Conservation (phyloP, 2,888 invertebrate genomes). For the Argyra leucocephala region DNA sequence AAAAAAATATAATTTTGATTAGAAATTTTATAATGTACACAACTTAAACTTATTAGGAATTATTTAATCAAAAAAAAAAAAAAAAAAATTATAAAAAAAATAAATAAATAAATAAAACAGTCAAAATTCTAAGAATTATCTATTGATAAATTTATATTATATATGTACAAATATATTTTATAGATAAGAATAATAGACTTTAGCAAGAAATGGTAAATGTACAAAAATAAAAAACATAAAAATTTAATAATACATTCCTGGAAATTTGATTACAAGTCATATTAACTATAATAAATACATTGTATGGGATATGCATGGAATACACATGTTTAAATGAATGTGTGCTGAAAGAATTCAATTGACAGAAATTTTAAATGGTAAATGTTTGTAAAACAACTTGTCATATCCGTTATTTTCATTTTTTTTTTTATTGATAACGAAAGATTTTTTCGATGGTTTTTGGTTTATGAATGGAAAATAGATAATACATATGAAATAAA, state of each 20-base stretch:
- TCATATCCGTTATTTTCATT: background rate
- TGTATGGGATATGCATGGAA: background rate
- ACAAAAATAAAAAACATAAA: background rate
- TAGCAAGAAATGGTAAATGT: background rate
- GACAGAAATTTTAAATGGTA: background rate
- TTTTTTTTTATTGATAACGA: background rate
- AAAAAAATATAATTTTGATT: constrained; percentile 15
- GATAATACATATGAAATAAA: background rate
- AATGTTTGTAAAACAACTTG: background rate
- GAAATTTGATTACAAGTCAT: background rate
- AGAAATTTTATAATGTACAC: background rate
- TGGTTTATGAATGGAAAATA: background rate
- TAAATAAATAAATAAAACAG: too few species aligned
- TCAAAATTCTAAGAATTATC: too few species aligned
- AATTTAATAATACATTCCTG: background rate
- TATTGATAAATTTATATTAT: too few species aligned
- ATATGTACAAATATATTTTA: too few species aligned
- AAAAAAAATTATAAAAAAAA: background rate
- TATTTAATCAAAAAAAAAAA: background rate
- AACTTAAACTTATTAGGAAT: too few species aligned
- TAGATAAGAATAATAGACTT: too few species aligned
- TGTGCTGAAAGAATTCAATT: background rate
- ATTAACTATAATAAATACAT: background rate
- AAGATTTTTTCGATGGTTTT: background rate
- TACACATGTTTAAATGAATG: background rate